Evolutionary conservation across 2,113 vertebrate genomes (phyloP).

Genomic region (Anguilla japonica): DNA sequence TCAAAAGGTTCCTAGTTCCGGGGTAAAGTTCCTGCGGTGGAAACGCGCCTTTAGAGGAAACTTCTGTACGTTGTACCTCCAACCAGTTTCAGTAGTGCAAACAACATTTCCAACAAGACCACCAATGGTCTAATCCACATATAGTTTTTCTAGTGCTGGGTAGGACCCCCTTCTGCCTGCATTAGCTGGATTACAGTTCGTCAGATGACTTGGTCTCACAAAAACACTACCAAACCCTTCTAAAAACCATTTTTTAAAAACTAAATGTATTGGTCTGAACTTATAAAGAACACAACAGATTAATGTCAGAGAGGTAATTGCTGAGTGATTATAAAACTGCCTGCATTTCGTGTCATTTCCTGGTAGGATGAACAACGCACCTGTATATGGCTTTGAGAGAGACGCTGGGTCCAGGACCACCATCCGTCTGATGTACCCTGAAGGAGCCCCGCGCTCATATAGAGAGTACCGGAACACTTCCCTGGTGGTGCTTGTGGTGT

Average conservation of each 20-base stretch:
- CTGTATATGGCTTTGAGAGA: constrained; percentile 67
- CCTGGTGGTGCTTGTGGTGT: constrained; percentile 67
- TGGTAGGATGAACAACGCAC: constrained; percentile 73
- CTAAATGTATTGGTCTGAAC: neutral
- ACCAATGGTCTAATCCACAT: too few relatives aligned
- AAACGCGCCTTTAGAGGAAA: too few relatives aligned
- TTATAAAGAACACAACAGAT: neutral
- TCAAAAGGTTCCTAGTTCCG: too few relatives aligned
- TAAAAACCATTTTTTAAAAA: too few relatives aligned
- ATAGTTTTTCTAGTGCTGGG: too few relatives aligned
- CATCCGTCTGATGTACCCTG: constrained; percentile 73
- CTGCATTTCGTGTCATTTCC: neutral
- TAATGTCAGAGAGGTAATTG: neutral
- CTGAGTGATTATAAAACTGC: neutral
- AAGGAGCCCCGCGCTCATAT: constrained; percentile 63
- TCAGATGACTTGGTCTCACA: too few relatives aligned
- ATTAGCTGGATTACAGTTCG: too few relatives aligned
- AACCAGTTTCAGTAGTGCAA: too few relatives aligned
- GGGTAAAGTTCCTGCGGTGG: too few relatives aligned
- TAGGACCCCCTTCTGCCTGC: too few relatives aligned
- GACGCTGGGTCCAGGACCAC: constrained; percentile 73
- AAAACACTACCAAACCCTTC: too few relatives aligned
- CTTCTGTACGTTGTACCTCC: neutral
- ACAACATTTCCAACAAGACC: too few relatives aligned
- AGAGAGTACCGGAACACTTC: constrained; percentile 63